Conservation (phyloP, 2,113 vertebrate genomes). For the Tor tambroides region DNA sequence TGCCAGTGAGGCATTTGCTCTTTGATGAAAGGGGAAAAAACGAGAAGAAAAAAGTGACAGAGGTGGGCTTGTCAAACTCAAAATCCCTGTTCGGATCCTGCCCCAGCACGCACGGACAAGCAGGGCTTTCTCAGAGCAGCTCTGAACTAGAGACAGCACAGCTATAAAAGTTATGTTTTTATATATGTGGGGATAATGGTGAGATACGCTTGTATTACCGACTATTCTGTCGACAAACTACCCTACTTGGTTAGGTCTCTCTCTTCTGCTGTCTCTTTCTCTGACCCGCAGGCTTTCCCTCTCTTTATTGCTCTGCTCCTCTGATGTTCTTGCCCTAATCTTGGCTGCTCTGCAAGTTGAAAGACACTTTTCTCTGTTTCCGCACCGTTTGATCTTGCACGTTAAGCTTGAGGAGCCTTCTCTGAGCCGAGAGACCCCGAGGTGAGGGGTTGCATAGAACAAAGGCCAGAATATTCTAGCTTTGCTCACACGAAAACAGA, state of each 20-base stretch:
- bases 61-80: slow-evolving; percentile 36
- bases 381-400: slow-evolving; percentile 50
- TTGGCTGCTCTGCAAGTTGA: slow-evolving; percentile 42
- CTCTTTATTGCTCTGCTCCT: slow-evolving; percentile 48
- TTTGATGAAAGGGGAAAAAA: slow-evolving; percentile 23
- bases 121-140: slow-evolving; percentile 4
- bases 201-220: neutral
- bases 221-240: neutral
- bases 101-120: slow-evolving; percentile 21
- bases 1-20: slow-evolving; percentile 26
- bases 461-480: slow-evolving; percentile 44
- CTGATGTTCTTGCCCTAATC: slow-evolving; percentile 49
- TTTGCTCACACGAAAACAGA: slow-evolving; percentile 42
- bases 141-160: neutral
- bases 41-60: slow-evolving; percentile 17
- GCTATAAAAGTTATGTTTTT: neutral
- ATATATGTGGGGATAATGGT: neutral
- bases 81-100: slow-evolving; percentile 28
- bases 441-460: slow-evolving; percentile 33
- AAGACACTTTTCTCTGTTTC: slow-evolving; percentile 44
- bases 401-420: slow-evolving; percentile 44
- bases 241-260: neutral
- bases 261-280: neutral
- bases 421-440: slow-evolving; percentile 15
- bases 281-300: slow-evolving; percentile 37